phyloP scores from a whole-genome alignment of 2,888 invertebrate genomes.

The Plebejus melissa region DNA sequence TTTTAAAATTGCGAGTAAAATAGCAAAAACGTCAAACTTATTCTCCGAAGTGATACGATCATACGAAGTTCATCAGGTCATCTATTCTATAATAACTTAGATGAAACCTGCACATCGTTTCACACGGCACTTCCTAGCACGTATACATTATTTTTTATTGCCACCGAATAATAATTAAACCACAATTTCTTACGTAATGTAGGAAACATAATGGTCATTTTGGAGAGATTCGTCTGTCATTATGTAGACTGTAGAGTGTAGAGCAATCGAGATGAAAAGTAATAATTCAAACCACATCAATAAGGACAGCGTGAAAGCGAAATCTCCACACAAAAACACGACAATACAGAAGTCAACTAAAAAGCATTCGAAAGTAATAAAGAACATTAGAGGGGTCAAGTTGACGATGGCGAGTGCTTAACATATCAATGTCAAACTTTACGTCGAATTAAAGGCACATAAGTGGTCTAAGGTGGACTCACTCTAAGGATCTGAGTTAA shows the following conservation, averaged over 20 bases:
- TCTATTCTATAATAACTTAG: neutral
- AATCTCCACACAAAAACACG: conserved; percentile 47
- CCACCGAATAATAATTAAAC: neutral
- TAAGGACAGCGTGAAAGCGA: conserved; percentile 49
- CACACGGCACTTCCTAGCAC: no score
- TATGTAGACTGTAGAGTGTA: neutral
- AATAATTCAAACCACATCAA: conserved; percentile 34
- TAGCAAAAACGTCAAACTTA: no score
- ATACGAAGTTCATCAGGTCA: no score
- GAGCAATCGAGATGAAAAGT: neutral
- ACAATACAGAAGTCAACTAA: conserved; percentile 46
- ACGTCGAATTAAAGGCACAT: conserved; percentile 8
- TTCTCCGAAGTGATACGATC: no score
- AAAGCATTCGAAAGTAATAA: conserved; percentile 59
- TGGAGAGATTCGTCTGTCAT: neutral
- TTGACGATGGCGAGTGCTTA: conserved; percentile 22
- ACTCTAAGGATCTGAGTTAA: no score
- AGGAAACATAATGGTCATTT: neutral
- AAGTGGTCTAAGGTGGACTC: neutral
- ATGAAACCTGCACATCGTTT: neutral
- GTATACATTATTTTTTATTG: neutral
- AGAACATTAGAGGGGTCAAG: conserved; percentile 50
- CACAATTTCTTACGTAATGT: neutral
- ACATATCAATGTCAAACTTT: conserved; percentile 17
- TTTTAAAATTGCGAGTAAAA: no score